phyloP scores from a whole-genome alignment of 2,888 invertebrate species.

The Gastracanthus pulcherrimus region DNA sequence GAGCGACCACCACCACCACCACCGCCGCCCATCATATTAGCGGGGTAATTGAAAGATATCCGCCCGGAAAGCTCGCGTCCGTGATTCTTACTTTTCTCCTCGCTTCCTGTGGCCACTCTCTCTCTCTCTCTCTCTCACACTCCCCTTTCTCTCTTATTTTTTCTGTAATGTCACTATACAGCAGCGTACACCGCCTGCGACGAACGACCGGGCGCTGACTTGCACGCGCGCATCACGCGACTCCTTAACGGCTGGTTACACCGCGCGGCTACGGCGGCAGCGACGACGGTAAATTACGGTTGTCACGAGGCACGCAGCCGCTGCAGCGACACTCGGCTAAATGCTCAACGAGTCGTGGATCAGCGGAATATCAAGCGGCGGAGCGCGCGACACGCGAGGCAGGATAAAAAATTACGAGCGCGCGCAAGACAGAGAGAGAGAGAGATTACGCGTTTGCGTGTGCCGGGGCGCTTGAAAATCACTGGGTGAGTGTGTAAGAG shows the following conservation, averaged over 20 bases:
- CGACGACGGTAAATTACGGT: constrained; percentile 59
- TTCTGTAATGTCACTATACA: constrained; percentile 72
- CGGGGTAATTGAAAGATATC: constrained; percentile 77
- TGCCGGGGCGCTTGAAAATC: not conserved
- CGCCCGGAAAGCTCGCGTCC: constrained; percentile 71
- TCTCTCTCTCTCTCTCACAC: constrained; percentile 34
- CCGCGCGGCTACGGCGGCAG: too few species aligned
- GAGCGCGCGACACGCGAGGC: not conserved
- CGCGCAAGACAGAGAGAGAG: too few species aligned
- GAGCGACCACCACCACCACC: too few species aligned
- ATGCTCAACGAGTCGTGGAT: constrained; percentile 32
- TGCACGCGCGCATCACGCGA: constrained; percentile 70
- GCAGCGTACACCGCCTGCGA: constrained; percentile 64
- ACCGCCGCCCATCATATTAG: constrained; percentile 76
- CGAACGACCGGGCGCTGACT: constrained; percentile 74
- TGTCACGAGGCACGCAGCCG: constrained; percentile 22
- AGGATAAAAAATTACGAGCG: constrained; percentile 31
- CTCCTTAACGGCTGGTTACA: too few species aligned
- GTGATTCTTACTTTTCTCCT: constrained; percentile 67
- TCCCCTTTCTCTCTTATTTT: constrained; percentile 51
- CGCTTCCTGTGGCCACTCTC: not conserved
- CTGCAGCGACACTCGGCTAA: not conserved
- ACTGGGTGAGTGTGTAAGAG: not conserved
- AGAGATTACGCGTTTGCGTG: constrained; percentile 40
- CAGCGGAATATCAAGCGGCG: not conserved